These are phyloP conservation scores for Geopemphigus sp. DNA, from an alignment of 1,140 invertebrate species.

Conservation along the genomic window DNA sequence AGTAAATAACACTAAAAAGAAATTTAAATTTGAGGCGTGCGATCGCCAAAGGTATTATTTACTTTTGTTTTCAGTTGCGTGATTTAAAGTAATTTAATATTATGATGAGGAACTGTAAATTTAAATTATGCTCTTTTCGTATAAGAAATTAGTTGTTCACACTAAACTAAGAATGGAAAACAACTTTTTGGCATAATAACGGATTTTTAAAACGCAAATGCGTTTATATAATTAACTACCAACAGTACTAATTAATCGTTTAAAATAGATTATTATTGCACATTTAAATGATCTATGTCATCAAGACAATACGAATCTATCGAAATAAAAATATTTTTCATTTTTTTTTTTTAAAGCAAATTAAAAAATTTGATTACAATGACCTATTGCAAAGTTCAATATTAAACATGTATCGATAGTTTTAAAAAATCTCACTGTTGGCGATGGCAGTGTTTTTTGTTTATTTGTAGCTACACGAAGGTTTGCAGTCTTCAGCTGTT, in stretches of 20 bases:
- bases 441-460: neutral
- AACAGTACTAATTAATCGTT: conserved; percentile 6
- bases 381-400: conserved; percentile 2
- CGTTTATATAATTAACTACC: conserved; percentile 1
- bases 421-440: conserved; percentile 21
- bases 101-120: neutral
- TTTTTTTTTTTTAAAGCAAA: neutral
- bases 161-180: too few relatives aligned
- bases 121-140: neutral
- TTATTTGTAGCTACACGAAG: conserved; percentile 38
- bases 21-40: neutral
- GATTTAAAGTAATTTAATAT: neutral
- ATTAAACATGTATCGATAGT: conserved; percentile 12
- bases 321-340: conserved; percentile 28
- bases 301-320: conserved; percentile 4
- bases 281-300: conserved; percentile 29
- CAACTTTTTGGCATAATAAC: conserved; percentile 4
- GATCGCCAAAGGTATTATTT: neutral
- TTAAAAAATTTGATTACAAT: conserved; percentile 28
- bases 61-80: neutral
- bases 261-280: conserved; percentile 41
- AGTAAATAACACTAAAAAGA: neutral
- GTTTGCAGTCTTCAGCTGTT: conserved; percentile 32
- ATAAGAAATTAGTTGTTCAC: conserved; percentile 11
- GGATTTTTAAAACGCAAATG: neutral